Base-by-base conservation (phyloP, 2,797 vertebrate genomes). In the Austrolebias charrua region DNA sequence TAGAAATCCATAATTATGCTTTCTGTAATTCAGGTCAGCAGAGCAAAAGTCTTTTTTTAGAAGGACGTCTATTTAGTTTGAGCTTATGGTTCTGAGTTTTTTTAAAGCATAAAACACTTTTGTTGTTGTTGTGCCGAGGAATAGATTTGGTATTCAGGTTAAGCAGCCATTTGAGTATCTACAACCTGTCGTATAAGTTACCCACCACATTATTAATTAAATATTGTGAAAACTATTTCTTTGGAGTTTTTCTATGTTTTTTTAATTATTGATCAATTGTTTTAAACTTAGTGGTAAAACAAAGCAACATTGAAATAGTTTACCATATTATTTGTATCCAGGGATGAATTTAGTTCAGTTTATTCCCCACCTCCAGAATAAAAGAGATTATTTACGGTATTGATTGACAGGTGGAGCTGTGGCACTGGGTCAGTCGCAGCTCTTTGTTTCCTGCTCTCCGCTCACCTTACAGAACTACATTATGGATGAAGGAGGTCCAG, bases 381-480 rank as follows among this genome's bases (percentile, higher is more conserved):
- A 16, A 24, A 4, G 0, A 53, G 44, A 29, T 67, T 18, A 60
- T 51, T 56, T 16, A n/a, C 50, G 47, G 9, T 35, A 55, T 4
- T 46, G 42, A 42, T 10, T 15, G 15, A 46, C 63, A 55, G 47
- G 40, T n/a, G 54, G 14, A 19, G 49, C 7, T 56, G 50, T 75
- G 74, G 47, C 66, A 45, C 15, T 11, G 11, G 58, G 63, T 58
- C 56, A 24, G 42, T 50, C 44, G 18, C 46, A 24, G 58, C 24
- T 60, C 63, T 82, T 24, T 24, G 24, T 24, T 24, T 24, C 24
- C 24, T 24, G 24, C 24, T 24, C 24, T 24, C 78, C 10, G 57
- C 78, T 91, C 71, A 66, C 6, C 55, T 89, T 87, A 80, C 87
- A 40, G 19, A 55, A 50, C 61, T 92, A 63, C 78, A 92, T 92